Base-by-base conservation (phyloP, 2,888 invertebrate species). In the Lasioglossum oenotherae region DNA sequence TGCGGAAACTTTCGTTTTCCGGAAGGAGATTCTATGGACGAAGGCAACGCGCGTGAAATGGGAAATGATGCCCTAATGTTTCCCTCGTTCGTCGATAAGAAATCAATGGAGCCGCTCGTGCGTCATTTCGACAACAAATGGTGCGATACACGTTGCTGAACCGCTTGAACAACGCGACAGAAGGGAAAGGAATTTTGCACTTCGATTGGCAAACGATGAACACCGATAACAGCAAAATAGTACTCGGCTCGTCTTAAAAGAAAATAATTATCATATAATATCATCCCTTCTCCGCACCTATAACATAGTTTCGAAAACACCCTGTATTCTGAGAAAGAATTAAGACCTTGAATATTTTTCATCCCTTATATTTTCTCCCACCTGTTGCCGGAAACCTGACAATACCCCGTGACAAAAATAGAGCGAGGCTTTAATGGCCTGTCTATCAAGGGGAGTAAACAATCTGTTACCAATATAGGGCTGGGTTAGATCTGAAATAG, bases 11-110 rank as follows among this genome's bases (percentile, higher is more conserved):
- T 64, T 64, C 31, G 14, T 64, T 64, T 64, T 64, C 64, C 64
- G 14, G 60, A 23, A 75, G 57, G 41, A 31, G 41, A 60, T 31
- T 41, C 4, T 31, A 60, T 23, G 27, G 19, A 19, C 8, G 75
- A 64, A 64, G 41, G 27, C 64, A 44, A 64, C 44, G 64, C 76
- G 76, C 44, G 64, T 44, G 75, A 64, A 76, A 64, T 44, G 14
- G 14, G 19, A 31, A 60, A 60, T 75, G 31, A 64, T 64, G 6
- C 64, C 31, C 16, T 31, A 64, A 64, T 31, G 27, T 38, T 60
- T 38, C 64, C 60, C 60, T 60, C 60, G 19, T 73, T 44, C 16
- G 14, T 41, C 71, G 71, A 46, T 73, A 73, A 44, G 72, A n/a
- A 74, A 74, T 57, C 57, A 35, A 57, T 35, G 38, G 53, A 35